Base-by-base conservation (phyloP, 2,888 invertebrate genomes). In the Cephus spinipes region DNA sequence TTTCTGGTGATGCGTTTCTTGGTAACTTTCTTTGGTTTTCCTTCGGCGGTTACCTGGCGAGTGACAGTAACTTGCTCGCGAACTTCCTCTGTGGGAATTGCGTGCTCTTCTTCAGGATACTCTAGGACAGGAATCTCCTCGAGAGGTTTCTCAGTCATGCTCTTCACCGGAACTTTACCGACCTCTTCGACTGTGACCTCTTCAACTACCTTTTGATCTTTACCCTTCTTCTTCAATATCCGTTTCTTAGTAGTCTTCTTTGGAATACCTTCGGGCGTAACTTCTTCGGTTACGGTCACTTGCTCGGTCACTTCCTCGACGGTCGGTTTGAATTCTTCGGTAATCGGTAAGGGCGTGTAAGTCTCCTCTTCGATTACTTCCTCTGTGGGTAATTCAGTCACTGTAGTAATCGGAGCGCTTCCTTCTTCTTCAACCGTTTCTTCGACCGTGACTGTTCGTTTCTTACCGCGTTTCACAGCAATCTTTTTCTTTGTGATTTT, bases 241-340 rank as follows among this genome's bases (percentile, higher is more conserved):
- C 84, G 87, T 12, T 89, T 89, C 80, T 90, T 90, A 32, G 86
- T 83, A 15, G 79, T 87, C 81, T 83, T 84, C 55, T 83, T 84
- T 2, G 82, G 76, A 77, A 34, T 11, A 32, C 88, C 92, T 76
- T 83, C 87, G 55, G 88, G 88, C 12, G 89, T 90, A 55, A 85
- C 82, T 77, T 89, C 85, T 88, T 89, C 89, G 1, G 88, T 89
- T 4, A 91, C 86, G 80, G 91, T 89, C 1, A 92, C 90, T 81
- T 91, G 86, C 82, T 92, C 91, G 36, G 93, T 92, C 33, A 90
- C 83, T 78, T 90, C 89, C 80, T 91, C 88, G 12, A 90, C 83
- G 74, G 84, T 78, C 32, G 79, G 76, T 55, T 83, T 81, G 76
- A 85, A 83, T 79, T 84, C 77, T 40, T 40, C 40, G 77, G 86